Base-by-base conservation (phyloP, 2,113 vertebrate genomes). In the Sarotherodon lohbergeri region DNA sequence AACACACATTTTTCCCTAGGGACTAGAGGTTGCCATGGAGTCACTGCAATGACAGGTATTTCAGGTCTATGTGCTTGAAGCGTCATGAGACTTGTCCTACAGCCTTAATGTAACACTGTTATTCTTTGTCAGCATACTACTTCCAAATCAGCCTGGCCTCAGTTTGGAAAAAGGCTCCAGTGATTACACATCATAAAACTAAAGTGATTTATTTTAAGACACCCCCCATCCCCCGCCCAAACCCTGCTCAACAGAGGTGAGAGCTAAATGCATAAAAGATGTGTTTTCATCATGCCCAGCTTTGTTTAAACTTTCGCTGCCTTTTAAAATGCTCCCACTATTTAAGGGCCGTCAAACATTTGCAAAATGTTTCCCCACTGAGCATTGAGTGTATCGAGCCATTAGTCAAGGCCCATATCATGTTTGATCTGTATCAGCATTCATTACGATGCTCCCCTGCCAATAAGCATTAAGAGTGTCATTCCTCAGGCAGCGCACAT, bases 321-420 rank as follows among this genome's bases (percentile, higher is more conserved):
- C 81, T 86, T 43, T 80, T 7, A 34, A 59, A 29, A 57, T 24
- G 34, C 36, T 83, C n/a, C 12, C 34, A 19, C 59, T 19, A 19
- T 81, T 86, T 43, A 68, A 87, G 17, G 17, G 8, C 24, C 68
- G 82, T 94, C 82, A 87, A 52, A 92, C 82, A 91, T 91, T 86
- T 83, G 71, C 24, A 4, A 91, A 89, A 86, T 50, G 22, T 84
- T 73, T 55, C 83, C 83, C 87, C 9, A 19, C 10, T 16, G 87
- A 85, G 73, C 79, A 54, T 39, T 27, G 16, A 82, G 84, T 63
- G 79, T 68, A 36, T 54, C 9, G 9, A 80, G 84, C 52, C 63
- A 83, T 92, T 88, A 85, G 86, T 84, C 82, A 80, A 9, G 52
- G 61, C 54, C 63, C 76, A 16, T 36, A 80, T 80, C 43, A 14